These are phyloP conservation scores for Clostera curtula DNA, from an alignment of 2,888 invertebrate genomes.

Conservation along the genomic window DNA sequence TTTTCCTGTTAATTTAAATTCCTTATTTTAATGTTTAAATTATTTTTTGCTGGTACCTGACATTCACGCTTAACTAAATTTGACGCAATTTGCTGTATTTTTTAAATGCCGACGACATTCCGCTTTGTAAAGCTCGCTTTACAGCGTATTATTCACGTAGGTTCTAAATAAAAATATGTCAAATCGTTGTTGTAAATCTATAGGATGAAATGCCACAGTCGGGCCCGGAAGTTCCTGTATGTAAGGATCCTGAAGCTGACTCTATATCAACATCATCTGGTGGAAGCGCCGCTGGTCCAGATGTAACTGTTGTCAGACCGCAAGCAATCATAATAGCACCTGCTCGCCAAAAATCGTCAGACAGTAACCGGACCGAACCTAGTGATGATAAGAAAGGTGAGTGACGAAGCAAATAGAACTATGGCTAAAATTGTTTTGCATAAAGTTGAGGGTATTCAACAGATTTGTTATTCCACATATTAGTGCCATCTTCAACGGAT, in stretches of 20 bases:
- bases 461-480: too few species aligned
- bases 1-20: too few species aligned
- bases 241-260: slow-evolving; percentile 50
- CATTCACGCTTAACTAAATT: too few species aligned
- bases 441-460: too few species aligned
- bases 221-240: slow-evolving; percentile 46
- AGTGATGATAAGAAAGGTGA: slow-evolving; percentile 67
- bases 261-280: slow-evolving; percentile 55
- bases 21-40: too few species aligned
- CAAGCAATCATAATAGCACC: slow-evolving; percentile 49
- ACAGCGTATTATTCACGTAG: too few species aligned
- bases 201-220: slow-evolving; percentile 63
- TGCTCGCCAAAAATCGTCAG: slow-evolving; percentile 69
- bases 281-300: slow-evolving; percentile 54
- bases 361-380: slow-evolving; percentile 70
- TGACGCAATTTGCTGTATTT: too few species aligned
- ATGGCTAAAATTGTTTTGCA: too few species aligned
- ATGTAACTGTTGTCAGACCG: slow-evolving; percentile 52
- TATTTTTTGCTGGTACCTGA: too few species aligned
- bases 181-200: neutral
- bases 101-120: too few species aligned
- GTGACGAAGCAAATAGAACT: slow-evolving; percentile 7
- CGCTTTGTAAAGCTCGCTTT: too few species aligned
- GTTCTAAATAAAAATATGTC: too few species aligned
- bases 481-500: slow-evolving; percentile 53